These are phyloP conservation scores for Aphodius granarius DNA, from an alignment of 2,888 invertebrate species.

Conservation along the genomic window DNA sequence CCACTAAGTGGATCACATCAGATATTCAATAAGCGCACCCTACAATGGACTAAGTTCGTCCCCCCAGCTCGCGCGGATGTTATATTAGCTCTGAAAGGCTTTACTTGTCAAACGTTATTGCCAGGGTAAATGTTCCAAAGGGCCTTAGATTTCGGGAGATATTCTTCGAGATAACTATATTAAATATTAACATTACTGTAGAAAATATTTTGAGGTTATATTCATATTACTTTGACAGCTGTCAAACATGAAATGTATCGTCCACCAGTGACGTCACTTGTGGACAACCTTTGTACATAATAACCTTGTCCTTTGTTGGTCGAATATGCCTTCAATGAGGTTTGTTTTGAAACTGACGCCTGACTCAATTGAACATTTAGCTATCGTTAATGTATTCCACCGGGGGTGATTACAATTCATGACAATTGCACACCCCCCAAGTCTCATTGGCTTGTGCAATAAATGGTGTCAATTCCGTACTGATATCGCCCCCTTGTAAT, in stretches of 20 bases:
- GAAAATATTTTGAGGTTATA: neutral
- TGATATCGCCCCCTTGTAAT: slow-evolving; percentile 1
- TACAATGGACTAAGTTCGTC: slow-evolving; percentile 22
- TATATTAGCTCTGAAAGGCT: slow-evolving; percentile 35
- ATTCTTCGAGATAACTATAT: slow-evolving; percentile 1
- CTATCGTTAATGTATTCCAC: neutral
- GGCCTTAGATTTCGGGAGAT: neutral
- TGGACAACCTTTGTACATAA: neutral
- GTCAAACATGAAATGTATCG: neutral
- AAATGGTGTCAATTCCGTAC: neutral
- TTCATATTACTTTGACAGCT: neutral
- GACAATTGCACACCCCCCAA: neutral
- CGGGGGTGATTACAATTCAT: slow-evolving; percentile 1
- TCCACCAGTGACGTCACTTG: neutral
- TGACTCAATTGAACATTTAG: neutral
- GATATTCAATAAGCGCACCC: slow-evolving; percentile 37
- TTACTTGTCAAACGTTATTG: slow-evolving; percentile 37
- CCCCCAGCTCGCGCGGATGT: slow-evolving; percentile 29
- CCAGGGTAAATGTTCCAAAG: slow-evolving; percentile 6
- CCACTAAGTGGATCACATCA: slow-evolving; percentile 37
- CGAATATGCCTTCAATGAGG: neutral
- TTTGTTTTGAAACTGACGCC: neutral
- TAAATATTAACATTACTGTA: neutral
- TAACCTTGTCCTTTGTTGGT: neutral
- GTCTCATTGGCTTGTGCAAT: neutral